Conservation (phyloP, 2,797 vertebrate genomes). For the Propithecus deckenii region DNA sequence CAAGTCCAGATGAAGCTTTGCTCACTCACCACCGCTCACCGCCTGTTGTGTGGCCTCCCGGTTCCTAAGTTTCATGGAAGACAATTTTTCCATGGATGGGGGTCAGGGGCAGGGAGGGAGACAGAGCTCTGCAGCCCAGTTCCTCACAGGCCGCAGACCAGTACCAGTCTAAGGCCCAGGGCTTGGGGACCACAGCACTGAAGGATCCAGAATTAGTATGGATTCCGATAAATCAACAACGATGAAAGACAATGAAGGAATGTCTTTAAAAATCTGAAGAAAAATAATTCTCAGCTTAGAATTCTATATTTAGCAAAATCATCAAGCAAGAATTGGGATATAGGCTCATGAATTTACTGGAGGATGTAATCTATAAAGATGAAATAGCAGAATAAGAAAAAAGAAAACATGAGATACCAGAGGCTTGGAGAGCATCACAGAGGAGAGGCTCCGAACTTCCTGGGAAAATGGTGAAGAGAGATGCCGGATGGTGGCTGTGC, state of each 20-base stretch:
- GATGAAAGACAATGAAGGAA: neutral
- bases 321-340: constrained; percentile 9
- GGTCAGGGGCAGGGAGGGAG: no score
- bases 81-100: no score
- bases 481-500: no score
- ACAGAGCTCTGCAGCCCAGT: no score
- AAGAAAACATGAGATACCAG: neutral
- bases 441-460: neutral
- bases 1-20: no score
- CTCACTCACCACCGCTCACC: no score
- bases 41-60: no score
- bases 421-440: neutral
- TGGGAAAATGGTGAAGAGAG: neutral
- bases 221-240: neutral
- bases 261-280: constrained; percentile 2
- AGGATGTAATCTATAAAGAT: neutral
- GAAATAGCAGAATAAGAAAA: neutral
- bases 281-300: constrained; percentile 15
- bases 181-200: neutral
- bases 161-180: no score
- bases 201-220: neutral
- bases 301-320: constrained; percentile 26
- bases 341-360: neutral
- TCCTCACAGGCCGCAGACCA: no score
- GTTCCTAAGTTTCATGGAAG: no score